Evolutionary conservation across 1,140 invertebrate genomes (phyloP), one percentile per base, ranked within the genome.

Genomic region (Frieseomelitta varia): DNA sequence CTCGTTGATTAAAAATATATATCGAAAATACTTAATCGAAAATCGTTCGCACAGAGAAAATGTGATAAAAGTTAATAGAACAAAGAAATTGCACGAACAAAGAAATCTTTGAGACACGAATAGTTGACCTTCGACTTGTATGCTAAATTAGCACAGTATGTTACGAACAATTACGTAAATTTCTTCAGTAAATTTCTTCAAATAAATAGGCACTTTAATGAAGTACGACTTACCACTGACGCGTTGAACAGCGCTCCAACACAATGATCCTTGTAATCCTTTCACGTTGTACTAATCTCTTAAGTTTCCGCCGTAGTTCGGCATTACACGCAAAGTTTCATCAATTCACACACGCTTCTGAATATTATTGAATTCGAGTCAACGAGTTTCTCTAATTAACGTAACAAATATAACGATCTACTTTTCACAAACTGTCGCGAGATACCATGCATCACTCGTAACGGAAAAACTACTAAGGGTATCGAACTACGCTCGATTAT

Each of bases 191-290:
- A n/a, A n/a, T n/a, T n/a, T n/a, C n/a, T n/a, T n/a, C 24, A n/a
- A 34, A 63, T 39, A 63, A 15, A 67, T 14, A 27, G 47, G 11
- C 1, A 30, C 6, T 34, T 10, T 14, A 68, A 24, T 15, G 24
- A 4, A 10, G 27, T 27, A n/a, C 39, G 27, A 58, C 67, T 3
- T 72, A 84, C 81, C 81, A 21, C 15, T 61, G 47, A 71, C 1
- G 56, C n/a, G 67, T 21, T 17, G 65, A 61, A 72, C 75, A 39
- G 21, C 2, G 55, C n/a, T 14, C 17, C 11, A 11, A 12, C 15
- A 30, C 67, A 72, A 55, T 53, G 72, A 61, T 81, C 79, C 72
- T 69, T 75, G 72, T 85, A 85, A 85, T 85, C 84, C 84, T 85
- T 81, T 75, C 79, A 61, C 71, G 55, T 58, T 27, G 34, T 53